A percentile compares a stretch with the other conserved stretches of the same genome.
phyloP scores from a whole-genome alignment of 1,140 invertebrate species.

The Chymomyza costata region DNA sequence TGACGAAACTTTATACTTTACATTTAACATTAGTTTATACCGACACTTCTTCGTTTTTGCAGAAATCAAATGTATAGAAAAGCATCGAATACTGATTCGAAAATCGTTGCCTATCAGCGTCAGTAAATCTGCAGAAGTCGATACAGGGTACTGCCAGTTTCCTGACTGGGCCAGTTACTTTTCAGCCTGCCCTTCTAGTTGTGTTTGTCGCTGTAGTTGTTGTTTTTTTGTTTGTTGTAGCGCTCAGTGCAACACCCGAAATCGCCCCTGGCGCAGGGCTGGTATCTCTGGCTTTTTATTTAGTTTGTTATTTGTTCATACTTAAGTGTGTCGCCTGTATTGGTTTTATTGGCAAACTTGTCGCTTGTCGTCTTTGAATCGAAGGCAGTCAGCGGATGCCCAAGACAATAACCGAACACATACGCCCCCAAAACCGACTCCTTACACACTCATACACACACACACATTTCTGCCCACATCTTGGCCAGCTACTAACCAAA shows the following conservation, averaged over 20 bases:
- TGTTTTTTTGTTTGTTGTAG: constrained; percentile 17
- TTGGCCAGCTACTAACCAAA: constrained; percentile 36
- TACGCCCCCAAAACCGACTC: neutral
- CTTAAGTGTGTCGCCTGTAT: constrained; percentile 69
- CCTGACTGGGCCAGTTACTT: too few relatives aligned
- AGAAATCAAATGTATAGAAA: too few relatives aligned
- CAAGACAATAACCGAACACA: constrained; percentile 53
- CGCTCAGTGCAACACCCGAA: constrained; percentile 40
- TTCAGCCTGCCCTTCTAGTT: constrained; percentile 19
- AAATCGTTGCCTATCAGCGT: too few relatives aligned
- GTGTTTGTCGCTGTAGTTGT: constrained; percentile 40
- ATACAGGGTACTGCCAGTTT: too few relatives aligned
- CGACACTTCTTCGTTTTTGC: too few relatives aligned
- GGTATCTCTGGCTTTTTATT: constrained; percentile 63
- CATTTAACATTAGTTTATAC: too few relatives aligned
- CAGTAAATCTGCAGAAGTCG: too few relatives aligned
- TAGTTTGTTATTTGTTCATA: constrained; percentile 72
- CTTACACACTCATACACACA: constrained; percentile 7
- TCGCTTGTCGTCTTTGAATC: constrained; percentile 66
- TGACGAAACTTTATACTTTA: too few relatives aligned
- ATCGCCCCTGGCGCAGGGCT: constrained; percentile 22
- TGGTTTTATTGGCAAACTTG: constrained; percentile 69
- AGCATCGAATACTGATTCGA: too few relatives aligned
- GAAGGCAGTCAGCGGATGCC: constrained; percentile 55
- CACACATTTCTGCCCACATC: constrained; percentile 6